Percentiles rank a stretch among this genome's conserved stretches.
These are phyloP conservation scores for Cynocephalus volans DNA, from an alignment of 2,113 vertebrate species.

Conservation along the genomic window DNA sequence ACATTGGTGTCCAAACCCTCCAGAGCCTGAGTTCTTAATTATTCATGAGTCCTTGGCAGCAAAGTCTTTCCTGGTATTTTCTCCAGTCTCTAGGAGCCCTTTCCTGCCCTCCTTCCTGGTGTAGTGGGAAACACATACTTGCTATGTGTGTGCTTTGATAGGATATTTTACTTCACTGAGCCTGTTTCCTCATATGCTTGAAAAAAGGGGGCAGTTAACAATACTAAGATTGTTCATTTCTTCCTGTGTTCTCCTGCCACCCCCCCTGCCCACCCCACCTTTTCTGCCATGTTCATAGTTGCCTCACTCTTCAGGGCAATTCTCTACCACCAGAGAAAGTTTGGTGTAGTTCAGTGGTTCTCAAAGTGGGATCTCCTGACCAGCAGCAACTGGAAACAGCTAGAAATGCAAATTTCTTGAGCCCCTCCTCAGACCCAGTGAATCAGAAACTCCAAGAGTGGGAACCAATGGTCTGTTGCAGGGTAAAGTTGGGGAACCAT, in stretches of 20 bases:
- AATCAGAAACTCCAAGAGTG: background rate
- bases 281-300: background rate
- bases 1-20: background rate
- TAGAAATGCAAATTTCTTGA: background rate
- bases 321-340: background rate
- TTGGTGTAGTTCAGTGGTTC: background rate
- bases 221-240: background rate
- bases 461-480: background rate
- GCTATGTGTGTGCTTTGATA: background rate
- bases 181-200: background rate
- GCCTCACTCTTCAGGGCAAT: background rate
- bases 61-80: background rate
- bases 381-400: background rate
- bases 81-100: background rate
- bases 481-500: background rate
- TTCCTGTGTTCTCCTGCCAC: background rate
- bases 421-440: too few species aligned
- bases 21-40: background rate
- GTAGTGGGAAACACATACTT: background rate
- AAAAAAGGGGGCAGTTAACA: background rate
- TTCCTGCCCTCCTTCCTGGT: background rate
- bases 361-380: background rate
- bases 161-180: background rate
- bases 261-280: fast-evolving
- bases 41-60: background rate